Percentiles rank a stretch among this genome's conserved stretches.
Evolutionary conservation across 2,797 vertebrate species (phyloP).

Genomic region (Paratrypauchen microcephalus): DNA sequence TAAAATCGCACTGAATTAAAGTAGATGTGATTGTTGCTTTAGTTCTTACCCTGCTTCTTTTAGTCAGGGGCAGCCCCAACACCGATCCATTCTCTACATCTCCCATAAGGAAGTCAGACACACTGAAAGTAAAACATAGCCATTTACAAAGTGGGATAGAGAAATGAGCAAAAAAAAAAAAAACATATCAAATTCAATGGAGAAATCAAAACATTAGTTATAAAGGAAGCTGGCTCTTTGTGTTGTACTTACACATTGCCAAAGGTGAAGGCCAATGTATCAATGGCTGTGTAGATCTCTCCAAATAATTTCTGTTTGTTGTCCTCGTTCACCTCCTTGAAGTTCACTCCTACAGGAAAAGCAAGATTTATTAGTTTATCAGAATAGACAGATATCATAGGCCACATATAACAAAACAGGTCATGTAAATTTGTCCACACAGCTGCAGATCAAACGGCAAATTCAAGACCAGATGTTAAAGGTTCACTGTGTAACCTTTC

Average conservation of each 20-base stretch:
- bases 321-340: conserved; percentile 93
- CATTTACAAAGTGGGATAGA: neutral
- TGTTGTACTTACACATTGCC: conserved; percentile 94
- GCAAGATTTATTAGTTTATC: conserved; percentile 15
- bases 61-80: conserved; percentile 89
- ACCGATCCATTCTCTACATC: conserved; percentile 95
- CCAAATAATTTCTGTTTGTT: conserved; percentile 89
- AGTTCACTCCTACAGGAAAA: conserved; percentile 86
- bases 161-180: neutral
- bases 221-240: conserved; percentile 7
- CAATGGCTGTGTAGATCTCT: conserved; percentile 92
- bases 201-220: neutral
- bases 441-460: neutral
- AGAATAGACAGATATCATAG: neutral
- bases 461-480: neutral
- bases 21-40: neutral
- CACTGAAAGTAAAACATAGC: conserved; percentile 73
- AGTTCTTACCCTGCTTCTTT: conserved; percentile 86
- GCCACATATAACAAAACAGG: neutral
- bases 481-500: too few species aligned
- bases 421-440: neutral
- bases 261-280: conserved; percentile 96
- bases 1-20: neutral
- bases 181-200: neutral
- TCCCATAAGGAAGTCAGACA: conserved; percentile 99